Conservation (phyloP, 2,888 invertebrate species). For the Cylindroiulus punctatus region DNA sequence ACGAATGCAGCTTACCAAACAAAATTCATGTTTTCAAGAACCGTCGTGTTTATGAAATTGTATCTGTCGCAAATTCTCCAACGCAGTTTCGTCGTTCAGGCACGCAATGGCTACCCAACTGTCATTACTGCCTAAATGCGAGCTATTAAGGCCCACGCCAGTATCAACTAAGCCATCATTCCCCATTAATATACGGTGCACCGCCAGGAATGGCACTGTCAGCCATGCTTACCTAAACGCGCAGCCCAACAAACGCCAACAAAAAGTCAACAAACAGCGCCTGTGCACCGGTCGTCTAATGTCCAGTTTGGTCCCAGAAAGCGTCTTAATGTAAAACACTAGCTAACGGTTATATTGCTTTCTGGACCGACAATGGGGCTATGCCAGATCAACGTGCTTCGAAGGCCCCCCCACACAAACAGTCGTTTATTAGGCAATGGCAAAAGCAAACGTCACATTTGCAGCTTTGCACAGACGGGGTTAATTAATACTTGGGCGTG, state of each 20-base stretch:
- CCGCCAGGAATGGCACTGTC: not conserved
- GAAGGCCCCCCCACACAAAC: not conserved
- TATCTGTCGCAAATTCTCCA: not conserved
- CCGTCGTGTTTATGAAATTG: too few relatives aligned
- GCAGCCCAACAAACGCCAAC: not conserved
- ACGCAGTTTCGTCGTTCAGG: too few relatives aligned
- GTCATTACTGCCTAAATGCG: not conserved
- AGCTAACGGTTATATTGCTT: constrained; percentile 18
- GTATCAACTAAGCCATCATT: not conserved
- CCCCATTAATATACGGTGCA: not conserved
- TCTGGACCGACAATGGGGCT: not conserved
- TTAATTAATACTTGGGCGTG: constrained; percentile 18
- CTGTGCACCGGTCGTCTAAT: not conserved
- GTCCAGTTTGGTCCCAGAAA: not conserved
- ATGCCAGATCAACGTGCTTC: not conserved
- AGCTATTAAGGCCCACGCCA: not conserved
- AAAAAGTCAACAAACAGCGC: not conserved
- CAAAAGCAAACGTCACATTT: not conserved
- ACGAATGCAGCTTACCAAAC: too few relatives aligned
- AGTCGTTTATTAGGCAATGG: constrained; percentile 16
- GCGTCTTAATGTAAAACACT: constrained; percentile 9
- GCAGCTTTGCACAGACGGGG: not conserved
- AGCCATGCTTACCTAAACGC: not conserved
- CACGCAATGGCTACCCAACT: not conserved
- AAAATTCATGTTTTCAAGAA: too few relatives aligned